A percentile compares a stretch with the other conserved stretches of the same genome.
Evolutionary conservation across 1,140 invertebrate species (phyloP).

Genomic region (Caerostris darwini): DNA sequence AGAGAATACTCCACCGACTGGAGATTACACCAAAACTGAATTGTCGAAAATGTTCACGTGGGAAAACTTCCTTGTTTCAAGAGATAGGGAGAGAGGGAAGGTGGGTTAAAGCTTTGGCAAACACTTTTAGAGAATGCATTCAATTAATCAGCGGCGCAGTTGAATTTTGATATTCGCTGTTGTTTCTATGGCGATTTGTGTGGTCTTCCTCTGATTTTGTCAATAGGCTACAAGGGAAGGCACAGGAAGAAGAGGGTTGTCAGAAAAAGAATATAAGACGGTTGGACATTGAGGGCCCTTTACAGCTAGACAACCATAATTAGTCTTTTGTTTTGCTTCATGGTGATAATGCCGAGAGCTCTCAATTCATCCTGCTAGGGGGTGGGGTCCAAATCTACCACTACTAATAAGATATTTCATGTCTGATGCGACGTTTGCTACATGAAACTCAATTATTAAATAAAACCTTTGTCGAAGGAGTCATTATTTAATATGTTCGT

Average conservation of each 20-base stretch:
- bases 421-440: no score
- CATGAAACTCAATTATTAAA: no score
- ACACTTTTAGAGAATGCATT: slow-evolving; percentile 41
- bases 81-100: neutral
- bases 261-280: slow-evolving; percentile 39
- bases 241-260: neutral
- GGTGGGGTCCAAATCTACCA: slow-evolving; percentile 14
- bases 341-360: slow-evolving; percentile 34
- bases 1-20: no score
- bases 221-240: neutral
- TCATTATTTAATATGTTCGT: no score
- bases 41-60: neutral
- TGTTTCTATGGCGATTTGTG: slow-evolving; percentile 1
- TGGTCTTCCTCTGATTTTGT: slow-evolving; percentile 38
- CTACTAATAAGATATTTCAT: neutral
- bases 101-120: neutral
- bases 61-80: neutral
- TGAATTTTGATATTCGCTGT: slow-evolving; percentile 52
- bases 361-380: neutral
- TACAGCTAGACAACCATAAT: slow-evolving; percentile 38
- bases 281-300: slow-evolving; percentile 44
- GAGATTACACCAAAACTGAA: neutral
- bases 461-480: no score
- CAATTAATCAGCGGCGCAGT: slow-evolving; percentile 39
- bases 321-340: slow-evolving; percentile 65